Evolutionary conservation across 2,797 vertebrate genomes (phyloP), one percentile per base, ranked within the genome.

Genomic region (Fratercula arctica): DNA sequence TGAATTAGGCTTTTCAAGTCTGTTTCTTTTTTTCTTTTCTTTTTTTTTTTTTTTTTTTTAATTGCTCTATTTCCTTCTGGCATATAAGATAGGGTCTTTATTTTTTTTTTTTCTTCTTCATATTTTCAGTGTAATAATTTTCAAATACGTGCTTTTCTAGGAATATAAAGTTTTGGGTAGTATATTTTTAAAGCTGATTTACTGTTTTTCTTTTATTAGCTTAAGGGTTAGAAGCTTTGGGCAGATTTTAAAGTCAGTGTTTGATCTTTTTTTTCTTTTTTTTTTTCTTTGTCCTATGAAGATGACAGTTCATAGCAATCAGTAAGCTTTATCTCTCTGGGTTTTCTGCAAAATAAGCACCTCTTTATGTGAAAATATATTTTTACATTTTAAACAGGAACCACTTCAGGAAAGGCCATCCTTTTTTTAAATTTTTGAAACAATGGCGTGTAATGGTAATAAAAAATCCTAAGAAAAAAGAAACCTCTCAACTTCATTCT

Each of bases 201-300:
- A 33, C 29, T 92, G 81, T 46, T 82, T 93, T 96, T 90, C 80
- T 79, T 78, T 87, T 90, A 73, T 69, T 96, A 92, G 60, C 79
- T 91, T 94, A 89, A 77, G 54, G 56, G 56, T 94, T 77, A 75
- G 85, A 37, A 88, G 85, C 89, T 95, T 95, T 93, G 91, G 85
- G 80, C 16, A 50, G 78, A 45, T 91, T 97, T 95, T 68, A 85
- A 79, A 81, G 63, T 82, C 83, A 45, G 50, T 78, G 76, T 88
- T 93, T 96, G 80, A 91, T 95, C 7, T 90, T 77, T 75, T 60
- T 74, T 86, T 39, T 10, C 14, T 29, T 68, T 37, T 9, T 21
- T 86, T 59, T 56, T 60, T 29, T 12, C 9, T 31, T 53, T 37
- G 53, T 11, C 25, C 57, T 72, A 4, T 46, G 77, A 92, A 82